Evolutionary conservation across 2,797 vertebrate genomes (phyloP).

Genomic region (Oreonectes daqikongensis): DNA sequence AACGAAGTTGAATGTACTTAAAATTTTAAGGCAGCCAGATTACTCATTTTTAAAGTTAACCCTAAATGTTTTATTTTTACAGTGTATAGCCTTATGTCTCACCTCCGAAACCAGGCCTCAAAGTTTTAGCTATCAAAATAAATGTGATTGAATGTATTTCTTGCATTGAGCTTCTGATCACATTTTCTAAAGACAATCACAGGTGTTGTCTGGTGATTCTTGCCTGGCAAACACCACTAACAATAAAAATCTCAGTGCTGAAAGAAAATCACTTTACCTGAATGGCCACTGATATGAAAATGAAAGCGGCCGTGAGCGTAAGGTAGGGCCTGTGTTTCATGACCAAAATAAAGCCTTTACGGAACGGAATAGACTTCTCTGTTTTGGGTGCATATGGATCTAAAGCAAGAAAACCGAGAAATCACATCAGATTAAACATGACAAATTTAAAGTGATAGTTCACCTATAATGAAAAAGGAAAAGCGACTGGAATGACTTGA

Average conservation of each 20-base stretch:
- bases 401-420: constrained; percentile 59
- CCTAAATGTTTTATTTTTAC: too few relatives aligned
- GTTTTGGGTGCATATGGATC: constrained; percentile 82
- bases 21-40: too few relatives aligned
- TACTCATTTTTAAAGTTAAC: too few relatives aligned
- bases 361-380: constrained; percentile 84
- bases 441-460: background rate
- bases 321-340: constrained; percentile 88
- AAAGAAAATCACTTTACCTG: constrained; percentile 81
- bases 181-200: too few relatives aligned
- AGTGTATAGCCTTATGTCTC: too few relatives aligned
- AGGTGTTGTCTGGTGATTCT: too few relatives aligned
- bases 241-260: background rate
- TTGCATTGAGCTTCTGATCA: background rate
- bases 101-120: too few relatives aligned
- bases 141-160: background rate
- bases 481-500: too few relatives aligned
- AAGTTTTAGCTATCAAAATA: background rate
- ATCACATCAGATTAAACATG: background rate
- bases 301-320: constrained; percentile 88
- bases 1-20: too few relatives aligned
- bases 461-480: too few relatives aligned
- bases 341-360: constrained; percentile 85
- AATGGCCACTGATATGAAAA: constrained; percentile 94
- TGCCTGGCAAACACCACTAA: too few relatives aligned